Percentiles rank a stretch among this genome's conserved stretches.
Evolutionary conservation across 2,113 vertebrate genomes (phyloP).

Genomic region (Anguilla rostrata): DNA sequence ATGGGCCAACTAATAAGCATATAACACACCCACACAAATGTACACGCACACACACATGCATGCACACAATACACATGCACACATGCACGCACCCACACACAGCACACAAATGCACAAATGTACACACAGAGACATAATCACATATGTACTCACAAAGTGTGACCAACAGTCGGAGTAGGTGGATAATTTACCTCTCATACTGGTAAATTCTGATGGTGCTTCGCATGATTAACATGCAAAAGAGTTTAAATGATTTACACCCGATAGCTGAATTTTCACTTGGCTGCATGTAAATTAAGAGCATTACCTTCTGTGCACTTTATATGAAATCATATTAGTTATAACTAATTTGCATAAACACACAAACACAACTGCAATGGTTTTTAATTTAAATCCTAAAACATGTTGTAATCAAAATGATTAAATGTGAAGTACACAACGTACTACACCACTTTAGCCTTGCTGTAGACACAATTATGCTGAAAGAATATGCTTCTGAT

Average conservation of each 20-base stretch:
- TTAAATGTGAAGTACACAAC: neutral
- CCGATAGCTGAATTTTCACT: slow-evolving; percentile 4
- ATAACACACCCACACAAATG: neutral
- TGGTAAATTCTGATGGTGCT: too few species aligned
- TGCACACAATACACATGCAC: slow-evolving; percentile 15
- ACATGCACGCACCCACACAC: neutral
- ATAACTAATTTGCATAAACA: too few species aligned
- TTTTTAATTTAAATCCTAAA: neutral
- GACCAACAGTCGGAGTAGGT: too few species aligned
- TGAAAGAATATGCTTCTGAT: too few species aligned
- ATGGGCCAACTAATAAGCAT: too few species aligned
- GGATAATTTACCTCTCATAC: too few species aligned
- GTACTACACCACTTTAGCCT: neutral
- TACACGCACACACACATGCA: slow-evolving; percentile 6
- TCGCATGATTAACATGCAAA: too few species aligned
- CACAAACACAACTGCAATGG: too few species aligned
- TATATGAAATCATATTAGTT: neutral
- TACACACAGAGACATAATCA: neutral
- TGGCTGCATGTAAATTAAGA: neutral
- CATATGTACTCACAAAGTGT: too few species aligned
- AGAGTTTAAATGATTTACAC: too few species aligned
- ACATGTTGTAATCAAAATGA: neutral
- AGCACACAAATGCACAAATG: neutral
- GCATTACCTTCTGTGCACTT: neutral
- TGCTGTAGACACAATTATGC: neutral